Percentiles rank a stretch among this genome's conserved stretches.
Conservation (phyloP, 1,140 invertebrate genomes). For the Cydia fagiglandana region DNA sequence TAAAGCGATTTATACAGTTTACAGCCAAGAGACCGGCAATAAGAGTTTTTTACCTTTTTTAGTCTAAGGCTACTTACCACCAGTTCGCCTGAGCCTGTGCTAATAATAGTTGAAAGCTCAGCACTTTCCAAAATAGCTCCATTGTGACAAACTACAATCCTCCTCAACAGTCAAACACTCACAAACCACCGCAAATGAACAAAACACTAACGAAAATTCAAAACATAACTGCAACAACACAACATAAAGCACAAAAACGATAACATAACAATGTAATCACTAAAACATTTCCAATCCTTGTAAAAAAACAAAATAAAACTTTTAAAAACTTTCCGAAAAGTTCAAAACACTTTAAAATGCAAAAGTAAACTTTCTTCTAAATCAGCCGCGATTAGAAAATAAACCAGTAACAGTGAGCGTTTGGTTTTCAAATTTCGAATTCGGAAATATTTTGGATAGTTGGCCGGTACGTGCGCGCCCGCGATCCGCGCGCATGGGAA, state of each 20-base stretch:
- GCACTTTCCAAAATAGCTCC: constrained; percentile 70
- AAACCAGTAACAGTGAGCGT: constrained; percentile 42
- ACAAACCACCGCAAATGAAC: constrained; percentile 60
- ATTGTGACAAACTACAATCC: constrained; percentile 57
- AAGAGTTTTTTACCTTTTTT: constrained; percentile 12
- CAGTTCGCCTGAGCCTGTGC: constrained; percentile 63
- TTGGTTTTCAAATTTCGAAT: constrained; percentile 61
- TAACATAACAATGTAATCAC: constrained; percentile 58
- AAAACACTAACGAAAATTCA: constrained; percentile 49
- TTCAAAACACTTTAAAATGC: constrained; percentile 36
- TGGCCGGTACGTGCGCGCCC: constrained; percentile 51
- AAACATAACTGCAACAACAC: constrained; percentile 51
- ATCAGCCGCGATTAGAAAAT: not conserved
- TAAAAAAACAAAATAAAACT: constrained; percentile 60
- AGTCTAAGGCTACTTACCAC: constrained; percentile 61
- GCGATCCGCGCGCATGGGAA: constrained; percentile 68
- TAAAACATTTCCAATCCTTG: constrained; percentile 47
- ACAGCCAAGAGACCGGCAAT: not conserved
- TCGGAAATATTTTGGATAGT: constrained; percentile 53
- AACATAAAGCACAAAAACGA: constrained; percentile 55
- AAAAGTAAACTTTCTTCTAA: constrained; percentile 8
- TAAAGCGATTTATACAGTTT: constrained; percentile 27
- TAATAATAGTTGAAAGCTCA: constrained; percentile 61
- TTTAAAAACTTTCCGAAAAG: constrained; percentile 62
- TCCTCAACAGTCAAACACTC: constrained; percentile 54